Evolutionary conservation across 2,888 invertebrate species (phyloP).

Genomic region (Scaeva pyrastri): DNA sequence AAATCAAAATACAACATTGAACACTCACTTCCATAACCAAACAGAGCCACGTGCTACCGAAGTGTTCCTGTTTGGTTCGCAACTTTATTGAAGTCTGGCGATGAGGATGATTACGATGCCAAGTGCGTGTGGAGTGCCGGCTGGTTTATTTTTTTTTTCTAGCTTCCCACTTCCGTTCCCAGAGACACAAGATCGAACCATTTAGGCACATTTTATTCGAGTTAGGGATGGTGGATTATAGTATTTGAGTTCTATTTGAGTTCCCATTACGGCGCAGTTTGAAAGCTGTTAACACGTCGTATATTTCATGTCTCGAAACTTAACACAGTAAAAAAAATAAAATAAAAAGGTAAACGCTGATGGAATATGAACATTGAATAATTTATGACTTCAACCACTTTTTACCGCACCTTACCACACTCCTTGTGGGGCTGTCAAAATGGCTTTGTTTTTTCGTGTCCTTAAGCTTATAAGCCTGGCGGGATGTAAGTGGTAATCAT

Average conservation of each 20-base stretch:
- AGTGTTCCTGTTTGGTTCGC: background rate
- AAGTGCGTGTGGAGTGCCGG: conserved; percentile 39
- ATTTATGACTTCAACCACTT: conserved; percentile 23
- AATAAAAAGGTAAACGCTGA: conserved; percentile 26
- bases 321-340: conserved; percentile 17
- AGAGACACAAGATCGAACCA: background rate
- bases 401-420: background rate
- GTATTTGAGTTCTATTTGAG: conserved; percentile 14
- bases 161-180: background rate
- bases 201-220: background rate
- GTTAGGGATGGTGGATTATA: conserved; percentile 2
- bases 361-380: conserved; percentile 54
- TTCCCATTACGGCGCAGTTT: conserved; percentile 10
- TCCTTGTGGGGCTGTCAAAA: background rate
- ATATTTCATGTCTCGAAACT: conserved; percentile 40
- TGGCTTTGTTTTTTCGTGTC: background rate
- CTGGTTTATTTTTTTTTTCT: conserved; percentile 25
- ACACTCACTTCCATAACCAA: background rate
- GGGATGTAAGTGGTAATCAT: background rate
- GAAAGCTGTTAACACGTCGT: conserved; percentile 41
- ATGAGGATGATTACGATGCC: conserved; percentile 3
- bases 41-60: conserved; percentile 1
- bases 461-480: background rate
- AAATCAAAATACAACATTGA: conserved; percentile 65
- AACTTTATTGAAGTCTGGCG: too few species aligned